Conservation (phyloP, 2,797 vertebrate genomes). For the Ctenopoma multispine region DNA sequence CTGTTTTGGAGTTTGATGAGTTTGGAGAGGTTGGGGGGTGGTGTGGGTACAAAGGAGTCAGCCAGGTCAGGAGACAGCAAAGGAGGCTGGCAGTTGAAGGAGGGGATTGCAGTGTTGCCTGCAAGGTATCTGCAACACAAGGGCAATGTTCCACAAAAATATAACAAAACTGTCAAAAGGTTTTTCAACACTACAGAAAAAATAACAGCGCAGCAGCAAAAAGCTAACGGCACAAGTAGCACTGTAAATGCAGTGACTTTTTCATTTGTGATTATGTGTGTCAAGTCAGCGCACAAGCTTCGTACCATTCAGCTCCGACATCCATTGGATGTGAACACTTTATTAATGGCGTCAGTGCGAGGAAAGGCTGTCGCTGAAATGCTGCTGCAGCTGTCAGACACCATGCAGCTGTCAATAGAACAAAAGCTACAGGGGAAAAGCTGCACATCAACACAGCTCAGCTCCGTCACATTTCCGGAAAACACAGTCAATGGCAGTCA, state of each 20-base stretch:
- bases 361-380: slow-evolving; percentile 7
- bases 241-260: neutral
- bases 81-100: slow-evolving; percentile 73
- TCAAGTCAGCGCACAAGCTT: too few species aligned
- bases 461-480: slow-evolving; percentile 8
- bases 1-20: slow-evolving; percentile 86
- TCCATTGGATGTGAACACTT: neutral
- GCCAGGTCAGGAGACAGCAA: slow-evolving; percentile 53
- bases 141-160: slow-evolving; percentile 64
- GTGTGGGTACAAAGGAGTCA: slow-evolving; percentile 86
- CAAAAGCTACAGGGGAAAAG: slow-evolving; percentile 13
- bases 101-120: slow-evolving; percentile 76
- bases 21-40: slow-evolving; percentile 89
- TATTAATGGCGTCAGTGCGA: neutral
- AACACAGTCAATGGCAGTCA: neutral
- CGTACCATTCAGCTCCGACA: too few species aligned
- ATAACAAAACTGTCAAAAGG: neutral
- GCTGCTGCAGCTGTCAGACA: slow-evolving; percentile 49
- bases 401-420: slow-evolving; percentile 7
- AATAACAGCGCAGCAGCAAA: neutral
- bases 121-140: slow-evolving; percentile 90
- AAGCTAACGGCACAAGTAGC: too few species aligned
- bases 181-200: neutral
- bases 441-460: slow-evolving; percentile 2
- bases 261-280: neutral